Evolutionary conservation across 2,888 invertebrate genomes (phyloP), one percentile per base, ranked within the genome.

Genomic region (Ochropleura plecta): DNA sequence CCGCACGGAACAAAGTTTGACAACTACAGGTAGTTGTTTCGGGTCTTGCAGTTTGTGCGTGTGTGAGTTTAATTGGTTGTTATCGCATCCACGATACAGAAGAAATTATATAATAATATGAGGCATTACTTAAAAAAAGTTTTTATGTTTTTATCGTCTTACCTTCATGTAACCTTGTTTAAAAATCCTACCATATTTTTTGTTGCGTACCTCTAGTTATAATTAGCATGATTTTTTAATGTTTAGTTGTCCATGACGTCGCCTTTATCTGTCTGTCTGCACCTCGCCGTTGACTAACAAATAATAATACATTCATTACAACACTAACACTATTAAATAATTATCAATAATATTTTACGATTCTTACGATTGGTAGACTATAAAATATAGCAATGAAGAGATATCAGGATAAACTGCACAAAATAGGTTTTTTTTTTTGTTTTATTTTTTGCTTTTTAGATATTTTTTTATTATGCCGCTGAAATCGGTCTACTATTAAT

Each of bases 261-360:
- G 88, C 88, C 89, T 88, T 86, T 89, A 86, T 90, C 91, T 91
- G 87, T 90, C 91, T 92, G 91, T 81, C 90, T 91, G 92, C 90
- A 91, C 92, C 91, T 89, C 87, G 79, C 89, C 88, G 87, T 84
- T 83, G 78, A 90, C 90, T 90, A 89, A 91, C 88, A 79, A 73
- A 67, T 16, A 65, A 76, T 63, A 68, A 78, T 49, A 51, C 55
- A 66, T 67, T 42, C 71, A 79, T 78, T 70, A 70, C 66, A 7
- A 70, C 42, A 62, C 46, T 64, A 7, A 70, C 42, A 62, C 46
- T 64, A 76, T 76, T 64, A 30, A 84, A 70, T 49, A 73, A 78
- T 67, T 73, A 57, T 53, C 30, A 44, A 16, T 49, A 30, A 16
- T 73, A 67, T 51, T 59, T 69, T n/a, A 69, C 55, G 12, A 40